phyloP scores from a whole-genome alignment of 2,888 invertebrate genomes.

The Argyresthia albistria region DNA sequence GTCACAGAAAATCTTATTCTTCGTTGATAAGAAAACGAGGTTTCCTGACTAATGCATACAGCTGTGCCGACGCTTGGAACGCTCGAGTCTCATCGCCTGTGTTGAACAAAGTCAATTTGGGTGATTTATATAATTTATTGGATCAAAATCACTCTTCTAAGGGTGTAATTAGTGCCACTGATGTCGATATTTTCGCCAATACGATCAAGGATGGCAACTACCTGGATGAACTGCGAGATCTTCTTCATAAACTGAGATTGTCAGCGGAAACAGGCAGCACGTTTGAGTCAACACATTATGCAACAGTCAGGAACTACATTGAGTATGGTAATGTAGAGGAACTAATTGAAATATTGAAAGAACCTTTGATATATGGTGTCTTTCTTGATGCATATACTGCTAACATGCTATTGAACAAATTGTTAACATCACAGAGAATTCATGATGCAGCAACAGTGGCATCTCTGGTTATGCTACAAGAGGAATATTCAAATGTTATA shows the following conservation, averaged over 20 bases:
- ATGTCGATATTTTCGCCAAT: conserved; percentile 88
- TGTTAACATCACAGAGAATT: conserved; percentile 79
- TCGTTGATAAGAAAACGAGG: conserved; percentile 35
- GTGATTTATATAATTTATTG: conserved; percentile 79
- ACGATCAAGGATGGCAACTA: conserved; percentile 68
- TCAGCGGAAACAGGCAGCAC: conserved; percentile 80
- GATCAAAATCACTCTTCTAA: conserved; percentile 76
- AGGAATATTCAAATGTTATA: conserved; percentile 83
- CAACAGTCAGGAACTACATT: conserved; percentile 77
- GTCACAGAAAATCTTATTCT: conserved; percentile 15
- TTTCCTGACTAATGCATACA: conserved; percentile 81
- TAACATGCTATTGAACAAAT: conserved; percentile 85
- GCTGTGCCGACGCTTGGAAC: conserved; percentile 81
- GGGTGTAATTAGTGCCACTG: conserved; percentile 80
- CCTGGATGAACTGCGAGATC: conserved; percentile 80
- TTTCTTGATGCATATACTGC: conserved; percentile 88
- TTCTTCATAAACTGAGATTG: conserved; percentile 79
- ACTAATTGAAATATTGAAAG: conserved; percentile 80
- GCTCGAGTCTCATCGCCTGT: conserved; percentile 74
- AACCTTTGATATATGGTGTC: conserved; percentile 90
- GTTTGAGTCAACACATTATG: conserved; percentile 87
- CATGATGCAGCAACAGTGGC: conserved; percentile 84
- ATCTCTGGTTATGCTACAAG: conserved; percentile 88
- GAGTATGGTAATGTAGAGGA: conserved; percentile 72
- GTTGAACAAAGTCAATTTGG: conserved; percentile 74